Evolutionary conservation across 1,140 invertebrate genomes (phyloP), one percentile per base, ranked within the genome.

Genomic region (Temnothorax nylanderi): DNA sequence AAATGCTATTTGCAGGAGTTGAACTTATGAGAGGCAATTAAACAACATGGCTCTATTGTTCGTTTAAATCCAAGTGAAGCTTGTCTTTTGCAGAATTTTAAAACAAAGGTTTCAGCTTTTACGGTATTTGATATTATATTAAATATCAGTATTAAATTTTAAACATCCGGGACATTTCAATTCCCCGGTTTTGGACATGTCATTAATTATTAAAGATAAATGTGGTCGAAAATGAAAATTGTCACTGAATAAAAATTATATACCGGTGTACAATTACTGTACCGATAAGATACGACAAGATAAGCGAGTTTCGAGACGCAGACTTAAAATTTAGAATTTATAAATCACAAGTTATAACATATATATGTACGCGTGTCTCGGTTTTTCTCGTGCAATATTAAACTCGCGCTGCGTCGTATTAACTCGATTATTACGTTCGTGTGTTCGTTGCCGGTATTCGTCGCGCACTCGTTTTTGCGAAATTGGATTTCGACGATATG

Each of bases 401-500:
- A 54, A 21, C 21, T 67, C 32, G 18, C 21, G 2, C n/a, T 47
- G 26, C 1, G 4, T 58, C 11, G 10, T n/a, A 41, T 54, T 41
- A 47, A 54, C n/a, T 54, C n/a, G 62, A 80, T 67, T 54, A 82
- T 82, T 44, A 13, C 32, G 26, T 10, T 72, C 11, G 26, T 32
- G 13, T 32, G 10, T 26, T 26, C 18, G 6, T 72, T 44, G 65
- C 60, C 41, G 64, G 41, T 7, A 18, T 1, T 3, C 37, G 47
- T 78, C 16, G 21, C 16, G 21, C 67, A 49, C 41, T 54, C 54
- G 80, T 84, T 84, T 84, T 75, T 75, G 41, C 54, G 80, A 84
- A 84, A 84, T 84, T 84, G 69, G 41, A 84, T 75, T 75, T 74
- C 80, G 41, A 75, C 54, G 18, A 21, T 26, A 26, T 47, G 54